Evolutionary conservation across 2,888 invertebrate genomes (phyloP), one percentile per base, ranked within the genome.

Genomic region (Vanessa cardui): DNA sequence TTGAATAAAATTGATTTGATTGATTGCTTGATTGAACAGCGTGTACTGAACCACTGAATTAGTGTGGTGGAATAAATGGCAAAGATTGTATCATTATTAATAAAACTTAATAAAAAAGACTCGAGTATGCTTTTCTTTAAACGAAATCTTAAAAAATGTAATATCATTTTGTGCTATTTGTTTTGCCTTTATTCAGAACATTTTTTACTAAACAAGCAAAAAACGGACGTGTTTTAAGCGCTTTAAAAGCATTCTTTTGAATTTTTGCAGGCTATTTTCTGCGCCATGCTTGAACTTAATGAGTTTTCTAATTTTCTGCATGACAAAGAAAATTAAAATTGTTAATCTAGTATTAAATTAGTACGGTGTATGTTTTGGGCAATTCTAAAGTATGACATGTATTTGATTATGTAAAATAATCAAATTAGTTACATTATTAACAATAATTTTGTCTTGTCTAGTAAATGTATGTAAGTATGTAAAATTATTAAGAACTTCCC

Each of bases 291-390:
- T 31, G 50, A n/a, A 18, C 45, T 52, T 59, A 65, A 65, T 65
- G 58, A 50, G 52, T 60, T 65, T 60, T 54, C 33, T 60, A 52
- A 65, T 60, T 60, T 49, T 65, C 45, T 44, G 50, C 60, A 52
- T 52, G 20, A 44, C 52, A 20, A 33, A 26, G 18, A 45, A 33
- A 60, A 58, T 49, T 64, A 47, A 47, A n/a, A 39, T 21, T 50
- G 8, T 52, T 59, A 20, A 33, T 59, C 20, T 26, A 33, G n/a
- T 18, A 54, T 45, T 46, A 52, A 52, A 31, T 31, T 54, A 31
- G 6, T 31, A 26, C 16, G 31, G 7, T 6, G 26, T 31, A 31
- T n/a, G 31, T 54, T 54, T 26, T n/a, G n/a, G 6, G 2, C 20
- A 20, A 16, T 16, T 31, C 16, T 26, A 3, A 26, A 16, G n/a